A percentile compares a stretch with the other conserved stretches of the same genome.
These are phyloP conservation scores for Aspidiotus rigidus DNA, from an alignment of 2,888 invertebrate genomes.

Conservation along the genomic window DNA sequence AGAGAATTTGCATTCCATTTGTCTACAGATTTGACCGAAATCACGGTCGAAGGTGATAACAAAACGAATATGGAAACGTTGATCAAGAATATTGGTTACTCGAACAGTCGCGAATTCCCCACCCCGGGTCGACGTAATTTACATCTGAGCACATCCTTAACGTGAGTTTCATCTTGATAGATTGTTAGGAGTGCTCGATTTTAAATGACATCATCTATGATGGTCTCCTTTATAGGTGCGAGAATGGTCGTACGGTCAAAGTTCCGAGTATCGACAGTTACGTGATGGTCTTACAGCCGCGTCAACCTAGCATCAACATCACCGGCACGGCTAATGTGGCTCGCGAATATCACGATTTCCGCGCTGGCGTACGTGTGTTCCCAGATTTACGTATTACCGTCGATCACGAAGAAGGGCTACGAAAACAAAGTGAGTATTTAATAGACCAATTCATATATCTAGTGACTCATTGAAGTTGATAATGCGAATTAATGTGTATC, in stretches of 20 bases:
- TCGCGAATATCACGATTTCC: slow-evolving; percentile 75
- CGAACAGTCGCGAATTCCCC: slow-evolving; percentile 81
- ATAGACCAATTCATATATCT: too few relatives aligned
- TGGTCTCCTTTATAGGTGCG: slow-evolving; percentile 50
- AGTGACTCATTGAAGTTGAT: not conserved
- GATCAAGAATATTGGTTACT: slow-evolving; percentile 78
- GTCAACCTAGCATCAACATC: slow-evolving; percentile 72
- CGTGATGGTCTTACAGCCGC: slow-evolving; percentile 77
- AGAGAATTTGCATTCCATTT: not conserved
- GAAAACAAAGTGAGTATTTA: slow-evolving; percentile 34
- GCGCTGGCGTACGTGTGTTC: slow-evolving; percentile 78
- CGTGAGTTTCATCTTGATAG: slow-evolving; percentile 46
- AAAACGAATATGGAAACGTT: slow-evolving; percentile 80
- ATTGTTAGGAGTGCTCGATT: too few relatives aligned
- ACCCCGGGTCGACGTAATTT: slow-evolving; percentile 90
- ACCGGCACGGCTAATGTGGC: slow-evolving; percentile 73
- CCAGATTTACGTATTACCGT: slow-evolving; percentile 71
- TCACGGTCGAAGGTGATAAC: slow-evolving; percentile 84
- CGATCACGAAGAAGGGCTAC: slow-evolving; percentile 40
- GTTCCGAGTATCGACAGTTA: slow-evolving; percentile 72
- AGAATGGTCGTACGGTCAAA: slow-evolving; percentile 61
- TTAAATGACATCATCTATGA: slow-evolving; percentile 3
- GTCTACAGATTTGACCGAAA: slow-evolving; percentile 64
- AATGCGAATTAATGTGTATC: slow-evolving; percentile 34
- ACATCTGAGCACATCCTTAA: slow-evolving; percentile 68